Conservation (phyloP, 2,113 vertebrate species). For the Myiagra hebetior region DNA sequence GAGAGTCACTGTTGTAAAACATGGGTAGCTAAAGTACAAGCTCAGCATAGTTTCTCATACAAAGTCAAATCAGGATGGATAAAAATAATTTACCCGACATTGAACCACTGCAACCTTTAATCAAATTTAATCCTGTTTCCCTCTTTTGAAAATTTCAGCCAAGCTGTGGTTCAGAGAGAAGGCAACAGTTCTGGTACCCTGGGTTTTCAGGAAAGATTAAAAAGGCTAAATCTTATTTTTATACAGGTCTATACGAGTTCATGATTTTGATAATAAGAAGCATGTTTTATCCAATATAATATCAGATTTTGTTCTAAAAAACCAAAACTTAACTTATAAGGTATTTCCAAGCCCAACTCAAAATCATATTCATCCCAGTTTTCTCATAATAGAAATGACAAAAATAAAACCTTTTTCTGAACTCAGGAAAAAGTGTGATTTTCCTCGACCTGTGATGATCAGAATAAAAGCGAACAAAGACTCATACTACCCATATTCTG, state of each 20-base stretch:
- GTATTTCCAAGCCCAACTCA: slow-evolving; percentile 8
- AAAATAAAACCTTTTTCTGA: slow-evolving; percentile 47
- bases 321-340: not conserved
- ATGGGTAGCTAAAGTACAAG: not conserved
- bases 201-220: slow-evolving; percentile 30
- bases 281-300: not conserved
- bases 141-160: not conserved
- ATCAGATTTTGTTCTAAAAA: slow-evolving; percentile 1
- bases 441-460: not conserved
- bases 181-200: slow-evolving; percentile 21
- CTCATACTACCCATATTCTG: slow-evolving; percentile 20
- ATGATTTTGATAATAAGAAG: not conserved
- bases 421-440: slow-evolving; percentile 29
- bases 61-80: slow-evolving; percentile 18
- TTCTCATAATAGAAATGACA: slow-evolving; percentile 44
- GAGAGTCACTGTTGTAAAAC: not conserved
- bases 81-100: slow-evolving; percentile 39
- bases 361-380: slow-evolving; percentile 34
- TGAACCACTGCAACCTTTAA: slow-evolving; percentile 4
- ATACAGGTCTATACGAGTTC: not conserved
- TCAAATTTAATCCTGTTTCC: slow-evolving; percentile 50
- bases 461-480: slow-evolving; percentile 40
- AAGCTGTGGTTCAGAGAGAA: slow-evolving; percentile 34
- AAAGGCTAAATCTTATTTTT: not conserved
- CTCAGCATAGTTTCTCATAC: not conserved